A percentile compares a stretch with the other conserved stretches of the same genome.
Conservation (phyloP, 1,140 invertebrate genomes). For the Aphelinus atriplicis region DNA sequence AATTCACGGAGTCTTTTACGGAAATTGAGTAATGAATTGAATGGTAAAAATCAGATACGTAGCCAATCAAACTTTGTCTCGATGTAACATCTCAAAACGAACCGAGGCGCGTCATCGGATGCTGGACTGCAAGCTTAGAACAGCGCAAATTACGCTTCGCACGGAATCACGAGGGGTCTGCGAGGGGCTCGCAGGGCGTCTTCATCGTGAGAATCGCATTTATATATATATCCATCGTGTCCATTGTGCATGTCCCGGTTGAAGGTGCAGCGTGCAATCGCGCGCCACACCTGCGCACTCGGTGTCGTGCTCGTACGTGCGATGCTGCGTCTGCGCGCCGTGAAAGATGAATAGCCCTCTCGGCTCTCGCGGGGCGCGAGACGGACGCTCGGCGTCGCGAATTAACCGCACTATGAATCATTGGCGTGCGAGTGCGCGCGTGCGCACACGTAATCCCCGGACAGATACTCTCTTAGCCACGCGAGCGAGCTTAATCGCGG, state of each 20-base stretch:
- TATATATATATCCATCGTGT: constrained; percentile 17
- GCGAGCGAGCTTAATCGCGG: constrained; percentile 53
- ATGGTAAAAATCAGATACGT: too few relatives aligned
- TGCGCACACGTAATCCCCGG: neutral
- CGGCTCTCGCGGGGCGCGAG: neutral
- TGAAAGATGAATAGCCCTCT: constrained; percentile 22
- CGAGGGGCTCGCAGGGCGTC: constrained; percentile 24
- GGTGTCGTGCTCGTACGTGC: constrained; percentile 11
- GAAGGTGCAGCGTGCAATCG: constrained; percentile 30
- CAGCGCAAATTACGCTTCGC: too few relatives aligned
- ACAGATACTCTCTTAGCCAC: constrained; percentile 40
- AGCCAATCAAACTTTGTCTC: too few relatives aligned
- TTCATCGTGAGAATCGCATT: constrained; percentile 42
- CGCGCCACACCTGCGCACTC: constrained; percentile 32
- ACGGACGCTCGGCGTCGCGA: constrained; percentile 34
- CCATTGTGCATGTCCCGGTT: constrained; percentile 20
- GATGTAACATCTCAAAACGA: too few relatives aligned
- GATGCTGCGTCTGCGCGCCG: neutral
- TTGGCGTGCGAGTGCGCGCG: constrained; percentile 9
- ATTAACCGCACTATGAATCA: constrained; percentile 56
- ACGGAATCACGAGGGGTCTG: too few relatives aligned
- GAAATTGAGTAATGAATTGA: too few relatives aligned
- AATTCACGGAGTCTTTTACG: too few relatives aligned
- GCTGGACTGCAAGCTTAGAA: too few relatives aligned
- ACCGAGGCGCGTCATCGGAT: too few relatives aligned